Percentiles rank a stretch among this genome's conserved stretches.
These are phyloP conservation scores for Acanthurus lineatus DNA, from an alignment of 2,797 vertebrate species.

Conservation along the genomic window DNA sequence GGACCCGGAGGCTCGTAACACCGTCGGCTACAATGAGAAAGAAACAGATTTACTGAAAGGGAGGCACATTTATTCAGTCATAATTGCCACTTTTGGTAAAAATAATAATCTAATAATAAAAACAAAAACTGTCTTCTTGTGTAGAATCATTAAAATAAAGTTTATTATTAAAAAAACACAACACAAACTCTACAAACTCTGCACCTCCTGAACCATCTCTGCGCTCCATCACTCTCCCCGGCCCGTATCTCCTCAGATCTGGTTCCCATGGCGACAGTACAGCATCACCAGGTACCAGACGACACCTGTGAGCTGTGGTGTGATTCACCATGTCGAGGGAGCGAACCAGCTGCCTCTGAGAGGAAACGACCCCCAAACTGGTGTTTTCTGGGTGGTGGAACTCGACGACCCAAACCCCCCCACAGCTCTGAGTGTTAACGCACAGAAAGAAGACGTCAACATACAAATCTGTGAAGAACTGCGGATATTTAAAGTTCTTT, in stretches of 20 bases:
- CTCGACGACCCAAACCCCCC: constrained; percentile 84
- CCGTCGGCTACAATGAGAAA: constrained; percentile 71
- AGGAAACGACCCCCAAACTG: constrained; percentile 9
- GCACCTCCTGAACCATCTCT: constrained; percentile 83
- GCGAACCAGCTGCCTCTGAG: constrained; percentile 75
- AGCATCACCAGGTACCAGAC: constrained; percentile 85
- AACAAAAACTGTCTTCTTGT: neutral
- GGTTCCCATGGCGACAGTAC: constrained; percentile 90
- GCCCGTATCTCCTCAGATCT: constrained; percentile 81
- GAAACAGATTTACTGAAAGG: neutral
- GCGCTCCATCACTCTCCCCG: constrained; percentile 86
- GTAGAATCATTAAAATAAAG: no score
- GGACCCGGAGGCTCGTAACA: constrained; percentile 81
- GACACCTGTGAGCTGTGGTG: constrained; percentile 51
- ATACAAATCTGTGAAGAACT: no score
- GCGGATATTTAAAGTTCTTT: no score
- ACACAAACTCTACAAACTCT: neutral
- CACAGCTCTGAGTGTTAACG: constrained; percentile 43
- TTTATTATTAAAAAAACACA: neutral
- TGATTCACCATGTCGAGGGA: constrained; percentile 85
- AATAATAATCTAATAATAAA: neutral
- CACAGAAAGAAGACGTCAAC: neutral
- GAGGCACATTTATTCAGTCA: neutral
- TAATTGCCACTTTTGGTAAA: no score
- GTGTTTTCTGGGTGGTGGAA: constrained; percentile 78